Conservation (phyloP, 2,113 vertebrate genomes). For the Myotis yumanensis region DNA sequence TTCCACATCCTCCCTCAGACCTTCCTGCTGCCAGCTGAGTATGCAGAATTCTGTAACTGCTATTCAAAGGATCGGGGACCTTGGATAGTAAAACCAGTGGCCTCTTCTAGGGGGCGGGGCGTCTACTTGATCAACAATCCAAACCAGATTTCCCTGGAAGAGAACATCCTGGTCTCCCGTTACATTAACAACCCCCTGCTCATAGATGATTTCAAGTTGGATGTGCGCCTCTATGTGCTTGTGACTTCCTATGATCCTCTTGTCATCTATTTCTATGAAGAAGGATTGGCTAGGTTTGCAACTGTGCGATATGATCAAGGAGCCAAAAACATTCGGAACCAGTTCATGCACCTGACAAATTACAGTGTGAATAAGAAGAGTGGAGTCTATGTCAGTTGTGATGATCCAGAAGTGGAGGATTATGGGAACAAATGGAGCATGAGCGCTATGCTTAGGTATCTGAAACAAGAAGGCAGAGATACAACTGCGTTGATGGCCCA, state of each 20-base stretch:
- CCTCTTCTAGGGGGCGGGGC: conserved; percentile 96
- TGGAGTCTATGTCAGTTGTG: conserved; percentile 97
- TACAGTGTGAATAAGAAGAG: conserved; percentile 99
- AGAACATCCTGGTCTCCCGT: no score
- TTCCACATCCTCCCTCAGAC: no score
- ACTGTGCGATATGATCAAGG: conserved; percentile 95
- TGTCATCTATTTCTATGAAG: no score
- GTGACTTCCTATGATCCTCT: no score
- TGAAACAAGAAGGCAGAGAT: conserved; percentile 96
- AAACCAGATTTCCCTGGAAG: no score
- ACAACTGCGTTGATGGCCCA: conserved; percentile 93
- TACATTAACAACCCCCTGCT: no score
- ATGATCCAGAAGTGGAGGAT: conserved; percentile 99
- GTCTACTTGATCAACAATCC: conserved; percentile 96
- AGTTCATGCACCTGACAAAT: conserved; percentile 99
- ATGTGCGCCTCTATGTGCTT: no score
- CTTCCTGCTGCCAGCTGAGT: no score
- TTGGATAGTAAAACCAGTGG: conserved; percentile 98
- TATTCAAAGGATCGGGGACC: conserved; percentile 94
- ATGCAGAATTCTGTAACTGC: no score
- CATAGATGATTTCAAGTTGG: no score
- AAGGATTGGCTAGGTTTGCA: no score
- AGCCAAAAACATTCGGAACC: conserved; percentile 94
- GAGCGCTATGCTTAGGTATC: conserved; percentile 98
- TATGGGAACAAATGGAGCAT: conserved; percentile 99